A percentile compares a stretch with the other conserved stretches of the same genome.
These are phyloP conservation scores for Cirrhinus mrigala DNA, from an alignment of 2,797 vertebrate species.

Conservation along the genomic window DNA sequence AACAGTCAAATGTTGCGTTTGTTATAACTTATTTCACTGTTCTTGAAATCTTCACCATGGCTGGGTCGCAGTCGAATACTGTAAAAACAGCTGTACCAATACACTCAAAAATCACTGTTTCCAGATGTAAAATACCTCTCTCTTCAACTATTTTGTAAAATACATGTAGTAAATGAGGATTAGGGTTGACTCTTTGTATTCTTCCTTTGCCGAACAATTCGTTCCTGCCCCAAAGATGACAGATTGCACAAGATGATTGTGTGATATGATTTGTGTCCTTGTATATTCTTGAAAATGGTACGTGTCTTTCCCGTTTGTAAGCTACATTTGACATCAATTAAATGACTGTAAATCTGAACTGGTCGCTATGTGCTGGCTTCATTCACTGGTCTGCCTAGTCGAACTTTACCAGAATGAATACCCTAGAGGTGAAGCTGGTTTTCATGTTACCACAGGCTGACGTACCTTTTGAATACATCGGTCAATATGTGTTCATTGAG, in stretches of 20 bases:
- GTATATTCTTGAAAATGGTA: constrained; percentile 93
- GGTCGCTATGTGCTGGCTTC: constrained; percentile 59
- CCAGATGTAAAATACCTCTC: background rate
- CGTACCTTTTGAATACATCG: background rate
- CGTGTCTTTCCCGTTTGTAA: constrained; percentile 94
- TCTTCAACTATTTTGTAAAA: constrained; percentile 33
- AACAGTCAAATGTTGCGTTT: constrained; percentile 57
- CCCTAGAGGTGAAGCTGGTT: constrained; percentile 1
- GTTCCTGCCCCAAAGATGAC: constrained; percentile 77
- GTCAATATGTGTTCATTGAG: background rate
- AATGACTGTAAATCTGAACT: constrained; percentile 87
- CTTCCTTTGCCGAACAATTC: constrained; percentile 34
- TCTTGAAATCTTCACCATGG: constrained; percentile 8
- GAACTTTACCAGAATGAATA: background rate
- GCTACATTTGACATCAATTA: constrained; percentile 96
- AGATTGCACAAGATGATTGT: constrained; percentile 82
- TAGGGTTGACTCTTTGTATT: constrained; percentile 17
- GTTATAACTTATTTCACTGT: constrained; percentile 44
- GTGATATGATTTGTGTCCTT: constrained; percentile 88
- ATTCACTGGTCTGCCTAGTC: constrained; percentile 38
- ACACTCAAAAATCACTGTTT: background rate
- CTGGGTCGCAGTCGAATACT: background rate
- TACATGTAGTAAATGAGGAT: constrained; percentile 35
- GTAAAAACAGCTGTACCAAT: background rate
- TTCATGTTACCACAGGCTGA: background rate